Evolutionary conservation across 2,888 invertebrate species (phyloP).

Genomic region (Pedicia rivosa): DNA sequence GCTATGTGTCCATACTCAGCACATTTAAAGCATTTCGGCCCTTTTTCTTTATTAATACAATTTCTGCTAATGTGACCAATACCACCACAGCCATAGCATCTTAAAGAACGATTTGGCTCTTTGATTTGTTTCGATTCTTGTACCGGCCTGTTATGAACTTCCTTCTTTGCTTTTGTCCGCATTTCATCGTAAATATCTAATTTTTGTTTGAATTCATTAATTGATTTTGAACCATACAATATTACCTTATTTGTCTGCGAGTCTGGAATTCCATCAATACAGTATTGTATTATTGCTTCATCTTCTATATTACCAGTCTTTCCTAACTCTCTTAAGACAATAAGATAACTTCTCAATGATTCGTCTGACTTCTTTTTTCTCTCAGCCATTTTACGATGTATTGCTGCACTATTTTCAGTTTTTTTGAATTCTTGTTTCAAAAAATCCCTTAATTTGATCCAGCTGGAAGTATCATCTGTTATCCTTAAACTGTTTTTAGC

Average conservation of each 20-base stretch:
- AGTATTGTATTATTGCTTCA: background rate
- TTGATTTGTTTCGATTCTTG: too few species aligned
- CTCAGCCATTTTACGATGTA: background rate
- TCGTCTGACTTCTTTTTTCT: background rate
- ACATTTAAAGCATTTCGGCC: conserved; percentile 20
- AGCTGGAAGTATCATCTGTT: background rate
- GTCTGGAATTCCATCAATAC: conserved; percentile 5
- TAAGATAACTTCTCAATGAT: background rate
- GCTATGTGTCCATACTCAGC: conserved; percentile 16
- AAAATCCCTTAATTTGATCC: background rate
- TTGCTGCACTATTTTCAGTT: background rate
- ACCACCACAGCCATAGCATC: conserved; percentile 10
- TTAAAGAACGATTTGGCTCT: too few species aligned
- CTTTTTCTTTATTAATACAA: conserved; percentile 11
- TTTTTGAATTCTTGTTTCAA: background rate
- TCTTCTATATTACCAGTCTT: background rate
- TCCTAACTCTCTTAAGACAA: background rate
- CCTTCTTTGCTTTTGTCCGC: background rate
- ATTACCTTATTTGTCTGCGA: conserved; percentile 8
- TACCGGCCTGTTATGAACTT: too few species aligned
- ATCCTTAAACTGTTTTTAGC: background rate
- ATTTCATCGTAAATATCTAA: conserved; percentile 6
- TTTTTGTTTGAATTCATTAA: conserved; percentile 8
- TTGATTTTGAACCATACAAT: conserved; percentile 5
- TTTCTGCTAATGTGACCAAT: conserved; percentile 7